phyloP scores from a whole-genome alignment of 2,113 vertebrate species.

The Noturus placidus region DNA sequence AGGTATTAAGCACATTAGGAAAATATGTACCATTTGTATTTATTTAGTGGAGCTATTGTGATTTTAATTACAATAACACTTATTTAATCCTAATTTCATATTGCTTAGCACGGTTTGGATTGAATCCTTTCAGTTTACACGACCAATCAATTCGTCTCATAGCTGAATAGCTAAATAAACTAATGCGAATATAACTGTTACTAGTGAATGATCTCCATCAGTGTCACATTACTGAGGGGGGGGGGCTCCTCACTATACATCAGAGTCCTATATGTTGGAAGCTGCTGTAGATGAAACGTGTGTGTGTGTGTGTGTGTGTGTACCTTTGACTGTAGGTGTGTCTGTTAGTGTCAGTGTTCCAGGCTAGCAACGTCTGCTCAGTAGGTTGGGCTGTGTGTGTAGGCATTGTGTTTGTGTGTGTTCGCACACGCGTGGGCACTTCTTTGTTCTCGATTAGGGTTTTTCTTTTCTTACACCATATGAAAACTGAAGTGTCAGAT shows the following conservation, averaged over 20 bases:
- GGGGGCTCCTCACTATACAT: not conserved
- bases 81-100: not conserved
- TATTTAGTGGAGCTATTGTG: not conserved
- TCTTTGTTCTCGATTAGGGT: conserved; percentile 4
- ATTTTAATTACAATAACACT: not conserved
- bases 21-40: not conserved
- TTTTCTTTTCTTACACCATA: conserved; percentile 27
- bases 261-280: not conserved
- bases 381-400: conserved; percentile 1
- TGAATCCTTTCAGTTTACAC: not conserved
- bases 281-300: not conserved
- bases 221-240: not conserved
- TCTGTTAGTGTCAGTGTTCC: not conserved
- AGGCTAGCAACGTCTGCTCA: conserved; percentile 14
- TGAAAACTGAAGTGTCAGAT: conserved; percentile 38
- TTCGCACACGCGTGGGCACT: not conserved
- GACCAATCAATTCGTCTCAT: not conserved
- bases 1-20: not conserved
- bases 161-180: not conserved
- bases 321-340: not conserved
- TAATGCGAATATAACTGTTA: not conserved
- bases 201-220: not conserved
- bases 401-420: conserved; percentile 21
- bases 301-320: not conserved
- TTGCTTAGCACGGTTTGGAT: not conserved